A percentile compares a stretch with the other conserved stretches of the same genome.
Evolutionary conservation across 2,888 invertebrate genomes (phyloP).

Genomic region (Leptinotarsa juncta): DNA sequence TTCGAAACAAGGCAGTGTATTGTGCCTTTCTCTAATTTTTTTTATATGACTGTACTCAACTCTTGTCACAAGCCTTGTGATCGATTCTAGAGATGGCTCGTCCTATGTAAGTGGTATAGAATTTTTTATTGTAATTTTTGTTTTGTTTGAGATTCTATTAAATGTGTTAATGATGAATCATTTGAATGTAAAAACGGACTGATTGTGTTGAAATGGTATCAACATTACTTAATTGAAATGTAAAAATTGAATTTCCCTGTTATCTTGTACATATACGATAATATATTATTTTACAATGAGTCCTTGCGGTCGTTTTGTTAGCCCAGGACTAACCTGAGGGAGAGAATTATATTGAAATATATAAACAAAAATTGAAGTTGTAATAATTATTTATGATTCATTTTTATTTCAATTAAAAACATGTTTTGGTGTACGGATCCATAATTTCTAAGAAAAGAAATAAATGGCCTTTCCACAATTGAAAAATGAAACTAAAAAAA

Average conservation of each 20-base stretch:
- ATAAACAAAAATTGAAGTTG: slow-evolving; percentile 30
- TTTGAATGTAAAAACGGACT: slow-evolving; percentile 50
- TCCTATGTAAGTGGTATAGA: slow-evolving; percentile 50
- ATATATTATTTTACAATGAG: slow-evolving; percentile 54
- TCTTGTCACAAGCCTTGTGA: slow-evolving; percentile 38
- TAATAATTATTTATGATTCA: background rate
- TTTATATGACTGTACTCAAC: slow-evolving; percentile 62
- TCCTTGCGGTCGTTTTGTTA: slow-evolving; percentile 66
- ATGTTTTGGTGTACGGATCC: too few relatives aligned
- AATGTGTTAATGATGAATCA: slow-evolving; percentile 31
- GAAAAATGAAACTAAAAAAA: too few relatives aligned
- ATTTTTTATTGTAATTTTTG: slow-evolving; percentile 48
- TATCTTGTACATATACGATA: slow-evolving; percentile 56
- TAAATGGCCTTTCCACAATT: too few relatives aligned
- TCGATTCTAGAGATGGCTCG: slow-evolving; percentile 44
- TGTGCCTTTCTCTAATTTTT: slow-evolving; percentile 64
- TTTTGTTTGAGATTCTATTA: slow-evolving; percentile 46
- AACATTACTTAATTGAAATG: slow-evolving; percentile 54
- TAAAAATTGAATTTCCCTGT: slow-evolving; percentile 55
- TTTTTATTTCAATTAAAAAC: too few relatives aligned
- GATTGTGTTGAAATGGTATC: slow-evolving; percentile 49
- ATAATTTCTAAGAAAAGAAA: too few relatives aligned
- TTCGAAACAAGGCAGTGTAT: slow-evolving; percentile 61
- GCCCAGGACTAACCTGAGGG: slow-evolving; percentile 66
- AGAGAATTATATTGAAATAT: slow-evolving; percentile 63